phyloP scores from a whole-genome alignment of 2,113 vertebrate species.

The Scomber japonicus region DNA sequence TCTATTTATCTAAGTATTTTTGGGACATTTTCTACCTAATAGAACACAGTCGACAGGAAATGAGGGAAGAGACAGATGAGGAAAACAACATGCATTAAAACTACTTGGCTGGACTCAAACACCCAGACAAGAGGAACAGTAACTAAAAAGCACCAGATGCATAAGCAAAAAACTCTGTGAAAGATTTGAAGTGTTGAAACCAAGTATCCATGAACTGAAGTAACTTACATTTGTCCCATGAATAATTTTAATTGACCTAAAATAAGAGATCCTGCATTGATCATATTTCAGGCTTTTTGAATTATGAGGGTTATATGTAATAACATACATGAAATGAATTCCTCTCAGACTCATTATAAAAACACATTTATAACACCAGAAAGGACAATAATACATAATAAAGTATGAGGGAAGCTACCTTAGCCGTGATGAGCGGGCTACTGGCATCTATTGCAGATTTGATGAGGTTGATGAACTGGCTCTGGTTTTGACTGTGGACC shows the following conservation, averaged over 20 bases:
- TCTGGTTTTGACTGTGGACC: slow-evolving; percentile 92
- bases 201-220: neutral
- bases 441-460: slow-evolving; percentile 93
- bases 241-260: neutral
- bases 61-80: too few species aligned
- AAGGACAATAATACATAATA: neutral
- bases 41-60: too few species aligned
- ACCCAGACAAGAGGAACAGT: neutral
- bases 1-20: too few species aligned
- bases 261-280: neutral
- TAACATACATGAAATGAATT: too few species aligned
- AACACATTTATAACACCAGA: neutral
- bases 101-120: too few species aligned
- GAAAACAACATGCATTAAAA: too few species aligned
- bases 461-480: slow-evolving; percentile 93
- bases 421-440: slow-evolving; percentile 93
- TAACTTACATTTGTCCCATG: neutral
- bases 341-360: too few species aligned
- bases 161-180: neutral
- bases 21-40: too few species aligned
- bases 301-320: too few species aligned
- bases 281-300: too few species aligned
- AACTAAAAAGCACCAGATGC: neutral
- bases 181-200: neutral
- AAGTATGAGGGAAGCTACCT: slow-evolving; percentile 84